These are phyloP conservation scores for Marasmarcha lunaedactyla DNA, from an alignment of 2,888 invertebrate genomes.

Conservation along the genomic window DNA sequence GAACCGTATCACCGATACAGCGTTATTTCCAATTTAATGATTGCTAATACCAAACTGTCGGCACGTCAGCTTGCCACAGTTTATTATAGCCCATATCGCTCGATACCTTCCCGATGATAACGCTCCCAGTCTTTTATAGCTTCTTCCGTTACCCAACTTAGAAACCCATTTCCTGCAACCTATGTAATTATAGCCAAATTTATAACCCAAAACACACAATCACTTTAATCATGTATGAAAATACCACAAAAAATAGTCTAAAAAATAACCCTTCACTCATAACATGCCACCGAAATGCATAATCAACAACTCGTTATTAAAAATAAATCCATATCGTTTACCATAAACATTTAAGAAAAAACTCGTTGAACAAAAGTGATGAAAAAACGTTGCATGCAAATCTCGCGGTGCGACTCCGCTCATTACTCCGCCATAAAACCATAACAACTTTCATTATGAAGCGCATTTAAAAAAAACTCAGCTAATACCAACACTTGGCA, in stretches of 20 bases:
- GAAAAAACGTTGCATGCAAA: conserved; percentile 62
- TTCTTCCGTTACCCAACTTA: too few relatives aligned
- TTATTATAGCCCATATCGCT: conserved; percentile 37
- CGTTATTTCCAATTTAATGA: conserved; percentile 71
- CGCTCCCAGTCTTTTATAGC: background rate
- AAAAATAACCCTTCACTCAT: conserved; percentile 48
- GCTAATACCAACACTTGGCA: conserved; percentile 47
- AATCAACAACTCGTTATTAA: conserved; percentile 42
- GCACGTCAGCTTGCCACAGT: conserved; percentile 45
- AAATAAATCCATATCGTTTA: conserved; percentile 53
- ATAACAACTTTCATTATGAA: conserved; percentile 64
- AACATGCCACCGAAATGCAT: conserved; percentile 59
- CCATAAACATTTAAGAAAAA: conserved; percentile 50
- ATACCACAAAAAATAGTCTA: conserved; percentile 22
- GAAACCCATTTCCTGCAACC: too few relatives aligned
- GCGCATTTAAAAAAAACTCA: conserved; percentile 63
- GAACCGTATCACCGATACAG: conserved; percentile 64
- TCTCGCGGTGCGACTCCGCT: conserved; percentile 51
- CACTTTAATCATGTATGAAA: too few relatives aligned
- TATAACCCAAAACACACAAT: too few relatives aligned
- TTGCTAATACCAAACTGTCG: conserved; percentile 61
- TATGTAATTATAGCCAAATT: too few relatives aligned
- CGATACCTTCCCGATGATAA: conserved; percentile 25
- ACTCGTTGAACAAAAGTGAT: conserved; percentile 45
- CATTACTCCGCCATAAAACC: conserved; percentile 62